Evolutionary conservation across 2,888 invertebrate genomes (phyloP), one percentile per base, ranked within the genome.

Genomic region (Aspidapion aeneum): DNA sequence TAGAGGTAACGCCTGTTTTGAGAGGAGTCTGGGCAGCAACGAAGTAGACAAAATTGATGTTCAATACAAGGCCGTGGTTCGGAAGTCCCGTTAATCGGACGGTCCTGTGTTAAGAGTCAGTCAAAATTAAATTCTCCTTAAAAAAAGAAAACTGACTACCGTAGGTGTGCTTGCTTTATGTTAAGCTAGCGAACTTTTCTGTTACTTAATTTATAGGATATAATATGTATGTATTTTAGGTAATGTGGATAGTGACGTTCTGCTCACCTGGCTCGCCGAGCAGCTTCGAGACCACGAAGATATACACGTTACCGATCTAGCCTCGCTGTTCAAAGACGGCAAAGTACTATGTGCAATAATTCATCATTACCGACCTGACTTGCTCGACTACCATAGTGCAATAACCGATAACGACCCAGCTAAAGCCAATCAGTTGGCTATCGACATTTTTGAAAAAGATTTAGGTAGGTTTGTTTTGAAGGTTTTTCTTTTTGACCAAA

Each of bases 331-430:
- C 80, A 85, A 85, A 76, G 84, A 84, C 75, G 86, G 89, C 65
- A 74, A 89, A 74, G 83, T 87, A 20, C 80, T 91, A 68, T 89
- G 88, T 80, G 89, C 90, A 64, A 86, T 94, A 70, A 85, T 95
- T 69, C 87, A 87, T 74, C 89, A 93, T 68, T 97, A 96, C 83
- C 86, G 96, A 64, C 97, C 97, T 1, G 94, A 96, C 82, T 84
- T 97, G 72, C 83, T 96, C 70, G 92, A 95, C 70, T 87, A 88
- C 74, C 35, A 35, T 12, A 84, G 84, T 72, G 81, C 85, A 59
- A 81, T 92, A 57, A 84, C 86, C 72, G 83, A 86, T 61, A 84
- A 86, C 70, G 88, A 88, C 66, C 80, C 86, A 1, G 83, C 84
- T 35, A 85, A 86, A 69, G 89, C 91, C 74, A 91, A 93, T 76